A percentile compares a stretch with the other conserved stretches of the same genome.
Evolutionary conservation across 2,113 vertebrate species (phyloP).

Genomic region (human (Homo sapiens)): GRCh38 chr1:61283001-61283500

Average conservation of each 20-base stretch:
- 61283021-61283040: neutral
- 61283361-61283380: no score
- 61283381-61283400: no score
- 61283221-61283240: neutral
- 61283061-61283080: neutral
- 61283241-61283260: constrained; percentile 10
- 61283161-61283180: neutral
- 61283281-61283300: neutral
- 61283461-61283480: no score
- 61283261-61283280: constrained; percentile 38
- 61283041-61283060: neutral
- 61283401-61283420: no score
- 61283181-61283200: neutral
- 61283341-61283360: no score
- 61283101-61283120: neutral
- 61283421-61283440: no score
- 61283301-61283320: no score
- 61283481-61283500: no score
- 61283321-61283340: no score
- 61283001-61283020: constrained; percentile 48
- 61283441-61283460: no score
- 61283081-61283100: neutral
- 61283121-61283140: neutral
- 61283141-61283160: neutral
- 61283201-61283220: neutral